phyloP scores from a whole-genome alignment of 2,888 invertebrate species.

The Drosophila ustulata region DNA sequence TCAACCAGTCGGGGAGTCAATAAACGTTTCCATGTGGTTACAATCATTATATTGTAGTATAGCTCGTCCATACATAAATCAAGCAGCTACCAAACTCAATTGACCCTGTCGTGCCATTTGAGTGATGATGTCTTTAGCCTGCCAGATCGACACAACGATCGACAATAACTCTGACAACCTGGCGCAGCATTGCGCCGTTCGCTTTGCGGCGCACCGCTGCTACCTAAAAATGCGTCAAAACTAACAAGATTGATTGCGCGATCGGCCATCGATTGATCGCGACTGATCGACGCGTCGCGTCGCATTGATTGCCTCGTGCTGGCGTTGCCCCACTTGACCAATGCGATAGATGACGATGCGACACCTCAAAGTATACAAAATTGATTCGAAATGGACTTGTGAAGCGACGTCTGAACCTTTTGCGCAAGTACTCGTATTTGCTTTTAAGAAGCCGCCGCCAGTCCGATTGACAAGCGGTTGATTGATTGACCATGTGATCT shows the following conservation, averaged over 20 bases:
- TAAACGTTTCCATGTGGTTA: slow-evolving; percentile 40
- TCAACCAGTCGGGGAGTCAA: slow-evolving; percentile 17
- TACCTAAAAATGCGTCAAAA: slow-evolving; percentile 64
- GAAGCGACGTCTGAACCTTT: neutral
- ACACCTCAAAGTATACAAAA: slow-evolving; percentile 29
- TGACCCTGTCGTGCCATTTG: slow-evolving; percentile 72
- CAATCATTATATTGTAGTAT: slow-evolving; percentile 12
- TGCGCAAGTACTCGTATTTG: neutral
- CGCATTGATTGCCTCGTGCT: slow-evolving; percentile 28
- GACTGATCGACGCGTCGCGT: slow-evolving; percentile 39
- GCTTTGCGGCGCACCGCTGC: slow-evolving; percentile 26
- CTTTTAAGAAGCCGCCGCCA: slow-evolving; percentile 36
- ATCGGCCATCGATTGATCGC: slow-evolving; percentile 41
- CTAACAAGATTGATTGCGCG: slow-evolving; percentile 69
- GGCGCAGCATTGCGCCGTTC: slow-evolving; percentile 48
- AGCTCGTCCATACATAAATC: slow-evolving; percentile 60
- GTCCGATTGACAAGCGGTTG: slow-evolving; percentile 16
- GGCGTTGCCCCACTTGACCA: slow-evolving; percentile 46
- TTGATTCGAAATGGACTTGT: slow-evolving; percentile 19
- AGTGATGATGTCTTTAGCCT: slow-evolving; percentile 70
- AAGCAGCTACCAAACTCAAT: slow-evolving; percentile 66
- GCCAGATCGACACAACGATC: slow-evolving; percentile 53
- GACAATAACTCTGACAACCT: slow-evolving; percentile 20
- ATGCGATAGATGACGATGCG: slow-evolving; percentile 15
- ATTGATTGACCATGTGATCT: slow-evolving; percentile 33